A percentile compares a stretch with the other conserved stretches of the same genome.
Conservation (phyloP, 2,113 vertebrate genomes). For the Dinomys branickii region DNA sequence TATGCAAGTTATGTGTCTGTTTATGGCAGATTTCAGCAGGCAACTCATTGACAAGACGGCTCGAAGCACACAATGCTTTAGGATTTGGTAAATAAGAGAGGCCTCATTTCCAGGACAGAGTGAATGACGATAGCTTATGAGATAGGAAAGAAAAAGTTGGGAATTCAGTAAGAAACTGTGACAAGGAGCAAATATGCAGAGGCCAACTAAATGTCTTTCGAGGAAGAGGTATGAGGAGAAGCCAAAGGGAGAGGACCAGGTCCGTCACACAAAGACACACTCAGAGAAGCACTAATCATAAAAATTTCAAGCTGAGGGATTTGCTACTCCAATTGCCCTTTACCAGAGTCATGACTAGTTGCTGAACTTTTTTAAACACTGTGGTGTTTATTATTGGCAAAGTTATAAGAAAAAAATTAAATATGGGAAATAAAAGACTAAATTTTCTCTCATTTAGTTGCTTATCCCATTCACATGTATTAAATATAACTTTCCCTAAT, state of each 20-base stretch:
- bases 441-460: slow-evolving; percentile 32
- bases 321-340: neutral
- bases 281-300: neutral
- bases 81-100: neutral
- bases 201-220: neutral
- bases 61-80: neutral
- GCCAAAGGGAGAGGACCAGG: neutral
- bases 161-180: neutral
- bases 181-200: neutral
- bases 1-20: neutral
- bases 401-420: slow-evolving; percentile 63
- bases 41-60: neutral
- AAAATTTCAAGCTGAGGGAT: neutral
- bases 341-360: neutral
- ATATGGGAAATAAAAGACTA: slow-evolving; percentile 71
- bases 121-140: neutral
- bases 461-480: slow-evolving; percentile 41
- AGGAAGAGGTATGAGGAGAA: neutral
- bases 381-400: slow-evolving; percentile 67
- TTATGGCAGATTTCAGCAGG: neutral
- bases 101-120: neutral
- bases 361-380: neutral
- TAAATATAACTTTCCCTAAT: slow-evolving; percentile 18
- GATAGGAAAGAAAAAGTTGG: neutral
- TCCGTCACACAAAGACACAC: neutral